Percentiles rank a stretch among this genome's conserved stretches.
phyloP scores from a whole-genome alignment of 2,113 vertebrate genomes.

The Brienomyrus brachyistius region DNA sequence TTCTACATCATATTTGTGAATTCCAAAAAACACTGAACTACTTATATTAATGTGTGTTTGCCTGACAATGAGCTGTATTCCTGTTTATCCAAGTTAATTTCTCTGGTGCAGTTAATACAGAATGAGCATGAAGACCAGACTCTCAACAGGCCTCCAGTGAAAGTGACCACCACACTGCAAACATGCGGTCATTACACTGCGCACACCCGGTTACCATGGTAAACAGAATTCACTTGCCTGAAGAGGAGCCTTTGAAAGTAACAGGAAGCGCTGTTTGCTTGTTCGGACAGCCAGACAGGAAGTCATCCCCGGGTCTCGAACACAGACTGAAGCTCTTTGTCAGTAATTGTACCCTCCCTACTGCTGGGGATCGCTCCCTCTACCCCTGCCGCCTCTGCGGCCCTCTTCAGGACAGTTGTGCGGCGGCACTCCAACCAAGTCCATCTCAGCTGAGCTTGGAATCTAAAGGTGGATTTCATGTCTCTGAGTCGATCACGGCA shows the following conservation, averaged over 20 bases:
- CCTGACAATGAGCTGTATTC: not conserved
- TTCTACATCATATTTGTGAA: not conserved
- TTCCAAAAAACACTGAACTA: not conserved
- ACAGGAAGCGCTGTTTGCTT: not conserved
- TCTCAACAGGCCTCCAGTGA: not conserved
- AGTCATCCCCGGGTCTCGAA: not conserved
- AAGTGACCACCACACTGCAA: not conserved
- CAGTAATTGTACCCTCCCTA: not conserved
- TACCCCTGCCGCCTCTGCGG: not conserved
- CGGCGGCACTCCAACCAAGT: no score
- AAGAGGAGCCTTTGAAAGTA: not conserved
- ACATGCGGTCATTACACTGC: not conserved
- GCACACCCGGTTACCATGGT: not conserved
- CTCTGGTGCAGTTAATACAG: not conserved
- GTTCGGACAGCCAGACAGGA: not conserved
- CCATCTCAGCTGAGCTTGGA: slow-evolving; percentile 35
- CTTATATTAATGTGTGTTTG: not conserved
- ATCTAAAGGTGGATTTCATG: slow-evolving; percentile 60
- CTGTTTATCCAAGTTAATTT: not conserved
- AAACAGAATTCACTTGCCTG: not conserved
- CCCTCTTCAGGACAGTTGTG: not conserved
- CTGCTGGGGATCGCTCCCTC: not conserved
- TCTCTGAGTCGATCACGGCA: slow-evolving; percentile 32
- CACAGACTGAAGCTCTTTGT: not conserved
- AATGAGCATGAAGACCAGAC: not conserved